A percentile compares a stretch with the other conserved stretches of the same genome.
phyloP scores from a whole-genome alignment of 2,113 vertebrate species.

The Percina caprodes region DNA sequence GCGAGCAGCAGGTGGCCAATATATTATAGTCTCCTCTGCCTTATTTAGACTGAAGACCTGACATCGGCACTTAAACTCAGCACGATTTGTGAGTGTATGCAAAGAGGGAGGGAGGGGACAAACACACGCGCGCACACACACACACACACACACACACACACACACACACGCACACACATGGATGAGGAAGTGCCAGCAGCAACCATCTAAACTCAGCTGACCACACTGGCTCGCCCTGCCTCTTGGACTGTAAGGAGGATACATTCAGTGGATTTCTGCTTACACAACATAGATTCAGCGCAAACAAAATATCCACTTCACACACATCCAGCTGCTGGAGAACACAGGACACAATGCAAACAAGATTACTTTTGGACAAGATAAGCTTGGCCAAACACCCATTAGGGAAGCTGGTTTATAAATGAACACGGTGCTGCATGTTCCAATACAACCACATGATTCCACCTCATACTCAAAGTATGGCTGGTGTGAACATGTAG shows the following conservation, averaged over 20 bases:
- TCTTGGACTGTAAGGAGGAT: constrained; percentile 79
- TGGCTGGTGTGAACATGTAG: constrained; percentile 33
- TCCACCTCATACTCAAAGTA: constrained; percentile 11
- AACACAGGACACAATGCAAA: constrained; percentile 21
- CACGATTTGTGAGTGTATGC: constrained; percentile 48
- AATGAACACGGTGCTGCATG: not conserved
- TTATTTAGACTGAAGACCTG: constrained; percentile 81
- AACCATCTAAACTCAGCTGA: constrained; percentile 80
- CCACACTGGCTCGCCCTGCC: constrained; percentile 56
- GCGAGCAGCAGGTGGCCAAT: constrained; percentile 89
- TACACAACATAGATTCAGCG: constrained; percentile 71
- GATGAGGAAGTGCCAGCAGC: constrained; percentile 69
- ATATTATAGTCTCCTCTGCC: constrained; percentile 87
- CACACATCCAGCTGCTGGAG: constrained; percentile 33
- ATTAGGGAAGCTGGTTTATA: not conserved
- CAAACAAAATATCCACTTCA: constrained; percentile 54
- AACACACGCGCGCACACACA: not conserved
- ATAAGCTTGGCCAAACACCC: not conserved
- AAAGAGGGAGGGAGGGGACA: constrained; percentile 22
- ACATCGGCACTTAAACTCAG: constrained; percentile 74
- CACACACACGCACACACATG: constrained; percentile 30
- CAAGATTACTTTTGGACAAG: not conserved
- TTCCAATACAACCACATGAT: constrained; percentile 22
- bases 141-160: not conserved
- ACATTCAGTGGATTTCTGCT: constrained; percentile 83